A percentile compares a stretch with the other conserved stretches of the same genome.
These are phyloP conservation scores for Ectemnius continuus DNA, from an alignment of 2,888 invertebrate genomes.

Conservation along the genomic window DNA sequence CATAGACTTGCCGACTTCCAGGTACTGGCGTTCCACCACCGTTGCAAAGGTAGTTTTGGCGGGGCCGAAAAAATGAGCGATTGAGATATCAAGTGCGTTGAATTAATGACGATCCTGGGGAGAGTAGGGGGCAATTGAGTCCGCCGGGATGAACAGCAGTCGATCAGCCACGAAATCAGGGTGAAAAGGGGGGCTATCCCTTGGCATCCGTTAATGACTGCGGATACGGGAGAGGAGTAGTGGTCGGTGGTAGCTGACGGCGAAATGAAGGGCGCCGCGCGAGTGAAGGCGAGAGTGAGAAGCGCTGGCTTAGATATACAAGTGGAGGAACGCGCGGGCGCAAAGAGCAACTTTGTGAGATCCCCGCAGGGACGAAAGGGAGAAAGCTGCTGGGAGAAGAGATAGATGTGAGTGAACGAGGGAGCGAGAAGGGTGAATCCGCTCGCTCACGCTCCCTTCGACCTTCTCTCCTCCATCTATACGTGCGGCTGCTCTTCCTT, in stretches of 20 bases:
- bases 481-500: slow-evolving; percentile 46
- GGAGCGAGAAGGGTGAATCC: slow-evolving; percentile 24
- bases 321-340: slow-evolving; percentile 9
- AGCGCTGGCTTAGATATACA: slow-evolving; percentile 4
- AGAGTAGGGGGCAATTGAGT: not conserved
- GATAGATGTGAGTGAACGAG: slow-evolving; percentile 7
- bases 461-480: slow-evolving; percentile 42
- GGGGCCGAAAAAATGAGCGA: not conserved
- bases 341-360: not conserved
- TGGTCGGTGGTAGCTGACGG: slow-evolving; percentile 48
- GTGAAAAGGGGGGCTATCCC: slow-evolving; percentile 9
- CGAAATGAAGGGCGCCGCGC: slow-evolving; percentile 47
- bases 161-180: slow-evolving; percentile 35
- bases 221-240: slow-evolving; percentile 51
- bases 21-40: too few relatives aligned
- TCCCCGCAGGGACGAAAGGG: slow-evolving; percentile 9
- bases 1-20: too few relatives aligned
- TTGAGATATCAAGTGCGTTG: not conserved
- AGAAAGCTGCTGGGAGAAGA: slow-evolving; percentile 3
- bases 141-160: slow-evolving; percentile 16
- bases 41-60: slow-evolving; percentile 2
- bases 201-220: slow-evolving; percentile 39
- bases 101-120: too few relatives aligned
- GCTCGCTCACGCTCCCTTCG: slow-evolving; percentile 46
- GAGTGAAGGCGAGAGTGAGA: slow-evolving; percentile 44